Base-by-base conservation (phyloP, 2,797 vertebrate species). In the Dendrocincla tyrannina region DNA sequence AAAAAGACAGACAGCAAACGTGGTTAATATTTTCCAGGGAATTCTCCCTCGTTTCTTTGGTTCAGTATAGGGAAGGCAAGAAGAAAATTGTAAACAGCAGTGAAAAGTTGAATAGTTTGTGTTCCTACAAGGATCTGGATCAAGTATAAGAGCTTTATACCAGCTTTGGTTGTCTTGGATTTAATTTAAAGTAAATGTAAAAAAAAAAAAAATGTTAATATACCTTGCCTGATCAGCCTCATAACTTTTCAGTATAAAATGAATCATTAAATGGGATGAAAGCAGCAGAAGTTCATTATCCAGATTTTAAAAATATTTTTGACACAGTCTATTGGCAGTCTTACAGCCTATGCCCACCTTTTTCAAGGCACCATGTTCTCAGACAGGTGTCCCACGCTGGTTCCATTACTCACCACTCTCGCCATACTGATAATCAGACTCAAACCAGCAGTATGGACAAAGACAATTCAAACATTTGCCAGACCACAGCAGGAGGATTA, bases 381-480 rank as follows among this genome's bases (percentile, higher is more conserved):
- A n/a, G 12, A 8, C 0, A 47, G 17, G 0, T 66, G 22, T 17
- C 4, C n/a, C 10, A 18, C 8, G 5, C 35, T 39, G 32, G 9
- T 55, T 69, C 23, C 28, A 17, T 33, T 15, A 19, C 15, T 79
- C 35, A 17, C 10, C 30, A 13, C 17, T 58, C 11, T 47, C 17
- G 46, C 16, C 11, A 19, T 15, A 5, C 7, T 37, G 10, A 14
- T 69, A 35, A n/a, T 73, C 25, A 75, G 8, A 27, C 20, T 70
- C 15, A 58, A 47, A 24, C 13, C 35, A 27, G 12, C 16, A 46
- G 46, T 6, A 16, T 9, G 17, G 5, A 5, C 4, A 23, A 78
- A 91, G 23, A 44, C 14, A 77, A 32, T 62, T 72, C 49, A 28
- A 73, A 14, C 12, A 23, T 7, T n/a, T 81, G 14, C 13, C 33